Evolutionary conservation across 2,797 vertebrate species (phyloP).

Genomic region (Hippocampus kuda): DNA sequence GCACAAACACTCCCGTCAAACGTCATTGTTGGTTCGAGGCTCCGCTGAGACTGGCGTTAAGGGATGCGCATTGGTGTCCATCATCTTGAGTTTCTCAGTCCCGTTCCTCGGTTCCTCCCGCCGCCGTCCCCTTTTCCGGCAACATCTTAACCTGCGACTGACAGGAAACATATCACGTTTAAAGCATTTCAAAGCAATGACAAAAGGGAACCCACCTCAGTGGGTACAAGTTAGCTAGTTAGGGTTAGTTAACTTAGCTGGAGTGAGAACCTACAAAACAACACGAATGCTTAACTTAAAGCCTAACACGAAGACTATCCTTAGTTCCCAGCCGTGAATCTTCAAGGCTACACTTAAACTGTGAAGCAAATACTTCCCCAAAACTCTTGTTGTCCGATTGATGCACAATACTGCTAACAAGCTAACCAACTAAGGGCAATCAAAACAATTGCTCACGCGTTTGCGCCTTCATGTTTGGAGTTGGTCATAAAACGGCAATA

Average conservation of each 20-base stretch:
- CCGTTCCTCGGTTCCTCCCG: conserved; percentile 50
- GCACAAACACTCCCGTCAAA: conserved; percentile 37
- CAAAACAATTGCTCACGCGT: not conserved
- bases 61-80: conserved; percentile 25
- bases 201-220: not conserved
- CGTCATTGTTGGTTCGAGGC: conserved; percentile 31
- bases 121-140: conserved; percentile 38
- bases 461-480: not conserved
- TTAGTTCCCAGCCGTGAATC: not conserved
- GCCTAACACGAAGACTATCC: not conserved
- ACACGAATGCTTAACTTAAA: not conserved
- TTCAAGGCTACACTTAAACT: not conserved
- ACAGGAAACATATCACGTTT: conserved; percentile 13
- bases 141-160: conserved; percentile 51
- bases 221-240: not conserved
- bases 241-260: not conserved
- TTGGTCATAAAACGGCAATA: not conserved
- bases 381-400: too few species aligned
- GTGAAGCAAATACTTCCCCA: too few species aligned
- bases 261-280: not conserved
- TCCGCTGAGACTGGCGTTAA: conserved; percentile 26
- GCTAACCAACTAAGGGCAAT: not conserved
- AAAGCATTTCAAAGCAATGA: not conserved
- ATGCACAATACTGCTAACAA: not conserved
- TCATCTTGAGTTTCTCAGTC: conserved; percentile 57